Conservation (phyloP, 2,113 vertebrate species). For the Pelobates fuscus region DNA sequence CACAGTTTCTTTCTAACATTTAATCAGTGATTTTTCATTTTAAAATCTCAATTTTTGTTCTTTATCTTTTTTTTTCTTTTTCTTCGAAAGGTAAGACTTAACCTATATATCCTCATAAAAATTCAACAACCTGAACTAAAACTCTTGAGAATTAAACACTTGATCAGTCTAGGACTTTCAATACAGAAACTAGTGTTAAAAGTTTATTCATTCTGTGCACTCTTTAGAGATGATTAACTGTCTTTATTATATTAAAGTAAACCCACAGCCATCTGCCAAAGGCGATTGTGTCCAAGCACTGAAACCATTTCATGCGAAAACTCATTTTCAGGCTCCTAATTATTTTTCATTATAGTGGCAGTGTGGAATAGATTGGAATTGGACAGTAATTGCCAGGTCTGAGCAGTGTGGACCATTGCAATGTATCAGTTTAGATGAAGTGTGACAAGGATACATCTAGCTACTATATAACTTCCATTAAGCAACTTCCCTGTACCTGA, state of each 20-base stretch:
- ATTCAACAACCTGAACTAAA: slow-evolving; percentile 48
- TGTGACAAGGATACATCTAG: slow-evolving; percentile 96
- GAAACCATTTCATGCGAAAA: slow-evolving; percentile 98
- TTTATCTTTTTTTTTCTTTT: slow-evolving; percentile 9
- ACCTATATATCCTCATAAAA: slow-evolving; percentile 45
- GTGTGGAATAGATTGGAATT: slow-evolving; percentile 95
- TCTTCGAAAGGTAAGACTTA: slow-evolving; percentile 19
- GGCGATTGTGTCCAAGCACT: slow-evolving; percentile 91
- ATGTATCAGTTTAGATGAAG: slow-evolving; percentile 95
- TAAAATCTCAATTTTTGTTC: too few species aligned
- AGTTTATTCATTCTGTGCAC: slow-evolving; percentile 81
- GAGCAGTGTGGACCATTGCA: slow-evolving; percentile 84
- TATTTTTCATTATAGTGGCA: slow-evolving; percentile 98
- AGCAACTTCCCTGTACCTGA: slow-evolving; percentile 88
- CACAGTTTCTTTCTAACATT: too few species aligned
- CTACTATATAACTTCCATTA: slow-evolving; percentile 88
- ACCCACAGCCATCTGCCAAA: slow-evolving; percentile 91
- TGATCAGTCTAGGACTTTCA: slow-evolving; percentile 71
- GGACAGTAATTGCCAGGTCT: slow-evolving; percentile 95
- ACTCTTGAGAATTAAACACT: slow-evolving; percentile 62
- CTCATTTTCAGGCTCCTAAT: slow-evolving; percentile 98
- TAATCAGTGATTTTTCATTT: too few species aligned
- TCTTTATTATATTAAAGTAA: slow-evolving; percentile 92
- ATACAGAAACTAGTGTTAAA: slow-evolving; percentile 75
- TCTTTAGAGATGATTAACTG: slow-evolving; percentile 92